Evolutionary conservation across 2,797 vertebrate species (phyloP).

Genomic region (Gallirallus australis): DNA sequence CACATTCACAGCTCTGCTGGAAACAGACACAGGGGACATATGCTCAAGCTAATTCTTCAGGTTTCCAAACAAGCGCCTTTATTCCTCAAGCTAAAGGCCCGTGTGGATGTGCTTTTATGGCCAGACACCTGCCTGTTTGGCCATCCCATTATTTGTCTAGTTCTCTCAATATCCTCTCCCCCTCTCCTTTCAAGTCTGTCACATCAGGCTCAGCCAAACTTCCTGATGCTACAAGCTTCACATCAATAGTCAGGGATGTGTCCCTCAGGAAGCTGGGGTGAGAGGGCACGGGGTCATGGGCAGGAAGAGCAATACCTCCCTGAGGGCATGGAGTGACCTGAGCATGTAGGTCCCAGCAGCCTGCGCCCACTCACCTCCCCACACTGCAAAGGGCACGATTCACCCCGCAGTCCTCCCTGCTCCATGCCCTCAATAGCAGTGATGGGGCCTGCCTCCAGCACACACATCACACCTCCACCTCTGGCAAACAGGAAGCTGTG

Average conservation of each 20-base stretch:
- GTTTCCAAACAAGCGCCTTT: not conserved
- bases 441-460: not conserved
- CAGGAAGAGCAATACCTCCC: not conserved
- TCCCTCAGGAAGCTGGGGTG: not conserved
- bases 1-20: not conserved
- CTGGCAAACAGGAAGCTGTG: accelerated
- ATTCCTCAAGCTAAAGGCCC: not conserved
- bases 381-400: accelerated
- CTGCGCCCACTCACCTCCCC: not conserved
- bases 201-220: not conserved
- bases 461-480: accelerated
- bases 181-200: conserved; percentile 7
- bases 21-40: not conserved
- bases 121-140: not conserved
- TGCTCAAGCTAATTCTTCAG: not conserved
- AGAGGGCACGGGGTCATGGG: not conserved
- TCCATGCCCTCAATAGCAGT: accelerated
- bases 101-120: not conserved
- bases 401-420: not conserved
- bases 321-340: conserved; percentile 1
- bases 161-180: not conserved
- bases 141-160: not conserved
- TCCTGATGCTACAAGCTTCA: conserved; percentile 22
- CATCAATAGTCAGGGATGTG: not conserved
- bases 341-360: not conserved